Evolutionary conservation across 1,140 invertebrate genomes (phyloP).

Genomic region (Meloidogyne hapla): DNA sequence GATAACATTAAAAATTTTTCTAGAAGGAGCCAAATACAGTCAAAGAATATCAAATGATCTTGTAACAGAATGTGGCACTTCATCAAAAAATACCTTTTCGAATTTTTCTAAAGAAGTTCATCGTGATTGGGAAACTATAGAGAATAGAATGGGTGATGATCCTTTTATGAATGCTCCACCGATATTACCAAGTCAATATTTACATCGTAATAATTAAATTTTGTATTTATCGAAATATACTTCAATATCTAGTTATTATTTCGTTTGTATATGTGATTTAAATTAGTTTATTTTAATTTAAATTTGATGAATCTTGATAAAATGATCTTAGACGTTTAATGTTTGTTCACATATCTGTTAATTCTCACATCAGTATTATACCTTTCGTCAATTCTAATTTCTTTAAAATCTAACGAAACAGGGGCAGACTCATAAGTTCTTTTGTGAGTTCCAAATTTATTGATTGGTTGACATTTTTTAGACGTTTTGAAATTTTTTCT

Average conservation of each 20-base stretch:
- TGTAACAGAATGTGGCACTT: neutral
- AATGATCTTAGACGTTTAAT: no score
- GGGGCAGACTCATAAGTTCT: no score
- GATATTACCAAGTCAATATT: conserved; percentile 37
- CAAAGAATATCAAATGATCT: neutral
- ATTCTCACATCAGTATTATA: no score
- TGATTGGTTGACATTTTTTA: no score
- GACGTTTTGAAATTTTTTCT: no score
- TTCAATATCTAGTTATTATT: neutral
- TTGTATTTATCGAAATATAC: neutral
- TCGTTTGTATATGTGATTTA: neutral
- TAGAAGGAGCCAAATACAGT: neutral
- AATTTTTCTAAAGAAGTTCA: neutral
- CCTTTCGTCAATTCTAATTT: no score
- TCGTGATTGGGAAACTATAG: conserved; percentile 21
- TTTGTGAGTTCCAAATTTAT: no score
- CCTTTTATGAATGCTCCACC: conserved; percentile 38
- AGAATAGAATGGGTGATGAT: conserved; percentile 42
- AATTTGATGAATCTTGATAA: neutral
- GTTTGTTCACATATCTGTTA: no score
- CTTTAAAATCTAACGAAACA: no score
- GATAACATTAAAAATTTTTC: no score
- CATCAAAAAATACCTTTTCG: neutral
- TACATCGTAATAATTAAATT: neutral
- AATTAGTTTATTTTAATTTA: neutral